These are phyloP conservation scores for Xanthorhoe designata DNA, from an alignment of 2,888 invertebrate species.

Conservation along the genomic window DNA sequence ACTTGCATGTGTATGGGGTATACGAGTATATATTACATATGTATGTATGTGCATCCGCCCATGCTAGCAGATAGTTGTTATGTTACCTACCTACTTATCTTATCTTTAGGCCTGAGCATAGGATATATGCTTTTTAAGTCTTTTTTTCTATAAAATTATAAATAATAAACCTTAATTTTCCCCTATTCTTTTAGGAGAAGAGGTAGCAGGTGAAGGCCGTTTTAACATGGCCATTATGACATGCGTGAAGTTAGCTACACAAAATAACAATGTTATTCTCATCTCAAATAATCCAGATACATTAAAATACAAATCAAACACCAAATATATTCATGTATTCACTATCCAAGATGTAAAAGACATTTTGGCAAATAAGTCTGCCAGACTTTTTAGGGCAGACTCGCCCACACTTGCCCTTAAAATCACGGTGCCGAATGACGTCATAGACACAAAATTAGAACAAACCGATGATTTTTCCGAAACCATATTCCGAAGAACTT, in stretches of 20 bases:
- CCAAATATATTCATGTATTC: slow-evolving; percentile 27
- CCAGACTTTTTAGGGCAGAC: background rate
- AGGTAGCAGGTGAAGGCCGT: slow-evolving; percentile 14
- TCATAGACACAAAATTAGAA: background rate
- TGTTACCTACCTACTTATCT: too few species aligned
- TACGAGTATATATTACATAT: too few species aligned
- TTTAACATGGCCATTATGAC: slow-evolving; percentile 30
- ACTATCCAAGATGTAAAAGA: slow-evolving; percentile 32
- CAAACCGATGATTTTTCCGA: background rate
- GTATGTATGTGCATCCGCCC: too few species aligned
- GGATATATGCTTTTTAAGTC: too few species aligned
- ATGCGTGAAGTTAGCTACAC: slow-evolving; percentile 24
- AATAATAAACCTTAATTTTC: too few species aligned
- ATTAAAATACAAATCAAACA: slow-evolving; percentile 16
- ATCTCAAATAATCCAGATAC: slow-evolving; percentile 27
- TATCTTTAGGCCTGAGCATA: too few species aligned
- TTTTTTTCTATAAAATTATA: too few species aligned
- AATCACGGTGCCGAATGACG: slow-evolving; percentile 33
- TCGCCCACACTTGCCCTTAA: slow-evolving; percentile 33
- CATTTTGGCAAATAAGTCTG: slow-evolving; percentile 18
- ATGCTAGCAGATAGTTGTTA: too few species aligned
- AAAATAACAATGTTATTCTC: slow-evolving; percentile 36
- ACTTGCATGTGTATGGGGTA: too few species aligned
- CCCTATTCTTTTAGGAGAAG: slow-evolving; percentile 29
- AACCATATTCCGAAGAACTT: background rate